Base-by-base conservation (phyloP, 2,113 vertebrate genomes). In the Ranitomeya variabilis region DNA sequence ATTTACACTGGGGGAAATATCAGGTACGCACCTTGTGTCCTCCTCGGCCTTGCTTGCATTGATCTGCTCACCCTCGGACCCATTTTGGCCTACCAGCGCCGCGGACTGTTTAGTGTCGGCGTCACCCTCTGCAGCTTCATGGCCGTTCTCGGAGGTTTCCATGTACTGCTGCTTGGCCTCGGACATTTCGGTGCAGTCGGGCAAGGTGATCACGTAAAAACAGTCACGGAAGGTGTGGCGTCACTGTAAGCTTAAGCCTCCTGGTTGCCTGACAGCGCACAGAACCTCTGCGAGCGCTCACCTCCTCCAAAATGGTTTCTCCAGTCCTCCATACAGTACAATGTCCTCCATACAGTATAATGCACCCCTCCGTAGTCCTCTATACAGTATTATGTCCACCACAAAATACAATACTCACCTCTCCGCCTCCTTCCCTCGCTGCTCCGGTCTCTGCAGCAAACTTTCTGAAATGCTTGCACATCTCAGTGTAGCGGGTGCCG, bases 21-120 rank as follows among this genome's bases (percentile, higher is more conserved):
- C 81, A 83, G 81, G 52, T 90, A 57, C 81, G 86, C 80, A 87
- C 97, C 97, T 97, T 0, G 96, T 97, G 91, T 99, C 97, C 90
- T 99, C 97, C 84, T 99, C 97, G 89, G 96, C 96, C 91, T 97
- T 99, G 93, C 97, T 98, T 79, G 97, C 97, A 90, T 98, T 97
- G 91, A 99, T 98, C 91, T 97, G 97, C 23, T 96, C 95, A 18
- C 96, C 96, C 74, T 96, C 96, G 16, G 93, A 93, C 18, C 95
- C 94, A 31, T 96, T 95, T 86, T 95, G 92, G 83, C 92, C 95
- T 8, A 92, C 93, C 26, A 93, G 90, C n/a, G 90, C 90, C 2
- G 64, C 89, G 5, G 91, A 90, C 37, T 90, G 83, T 23, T 89
- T 79, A 1, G 21, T 21, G 0, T 90, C 90, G 13, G 91, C 90